Base-by-base conservation (phyloP, 2,797 vertebrate species). In the Anabacerthia variegaticeps region DNA sequence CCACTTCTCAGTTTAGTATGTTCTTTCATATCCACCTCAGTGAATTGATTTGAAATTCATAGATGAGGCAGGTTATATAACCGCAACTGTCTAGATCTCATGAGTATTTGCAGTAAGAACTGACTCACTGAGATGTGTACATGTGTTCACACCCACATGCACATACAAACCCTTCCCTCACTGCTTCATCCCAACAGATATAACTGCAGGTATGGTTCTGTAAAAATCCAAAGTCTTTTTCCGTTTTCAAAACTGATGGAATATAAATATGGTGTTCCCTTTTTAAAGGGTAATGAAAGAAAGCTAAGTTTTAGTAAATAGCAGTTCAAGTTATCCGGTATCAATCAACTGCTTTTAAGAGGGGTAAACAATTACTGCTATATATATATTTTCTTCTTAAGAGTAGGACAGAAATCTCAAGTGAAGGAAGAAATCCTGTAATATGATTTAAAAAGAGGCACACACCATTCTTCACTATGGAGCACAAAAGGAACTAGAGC, bases 31-130 rank as follows among this genome's bases (percentile, higher is more conserved):
- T 52, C 32, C 61, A 80, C 30, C 59, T 79, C 55, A 59, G 71
- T 59, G 48, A 84, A 94, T 34, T 81, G 80, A 92, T 94, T 95
- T 92, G 37, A 95, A 94, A 95, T 93, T 85, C 86, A 85, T 62
- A 86, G 63, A 83, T 73, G 30, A 87, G 44, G 59, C 67, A 88
- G 80, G 63, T 94, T 95, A 95, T 73, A 22, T 90, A 95, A 95
- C 34, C 69, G 36, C 78, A 89, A n/a, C 80, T 87, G 28, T 51
- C 84, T 89, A 68, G 56, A 74, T 94, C 89, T 95, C 79, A 74
- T 44, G 74, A 71, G 89, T 51, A 84, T 78, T 86, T 96, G 85
- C 75, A 68, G 82, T 26, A 81, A 84, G 68, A 77, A 85, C 73
- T 94, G 93, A 95, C 76, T 94, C 93, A 91, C 34, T 74, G 69